A percentile compares a stretch with the other conserved stretches of the same genome.
Evolutionary conservation across 2,113 vertebrate species (phyloP).

Genomic region (Pseudorhombus dupliciocellatus): DNA sequence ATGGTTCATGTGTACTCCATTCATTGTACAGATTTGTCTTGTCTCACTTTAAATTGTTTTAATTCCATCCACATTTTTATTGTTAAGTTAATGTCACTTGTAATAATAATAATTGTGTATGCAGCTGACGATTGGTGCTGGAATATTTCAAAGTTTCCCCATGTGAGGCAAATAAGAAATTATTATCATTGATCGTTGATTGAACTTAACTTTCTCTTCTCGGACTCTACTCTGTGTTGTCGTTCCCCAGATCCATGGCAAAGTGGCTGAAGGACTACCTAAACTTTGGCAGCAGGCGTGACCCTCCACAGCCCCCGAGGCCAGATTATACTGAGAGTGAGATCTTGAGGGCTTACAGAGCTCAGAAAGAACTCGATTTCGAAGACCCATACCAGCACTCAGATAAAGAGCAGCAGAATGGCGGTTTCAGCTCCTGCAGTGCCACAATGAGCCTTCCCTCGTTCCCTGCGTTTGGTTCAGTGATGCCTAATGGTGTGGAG

Average conservation of each 20-base stretch:
- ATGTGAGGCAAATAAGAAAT: too few species aligned
- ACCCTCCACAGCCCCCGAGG: constrained; percentile 87
- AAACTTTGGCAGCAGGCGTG: constrained; percentile 87
- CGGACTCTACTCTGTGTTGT: too few species aligned
- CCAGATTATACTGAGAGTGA: constrained; percentile 93
- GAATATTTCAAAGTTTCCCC: too few species aligned
- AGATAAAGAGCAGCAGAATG: constrained; percentile 73
- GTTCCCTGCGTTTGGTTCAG: constrained; percentile 76
- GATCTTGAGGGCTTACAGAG: constrained; percentile 88
- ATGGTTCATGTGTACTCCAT: too few species aligned
- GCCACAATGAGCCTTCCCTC: constrained; percentile 68
- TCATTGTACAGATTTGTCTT: too few species aligned
- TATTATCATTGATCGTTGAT: too few species aligned
- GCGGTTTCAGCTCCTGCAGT: constrained; percentile 59
- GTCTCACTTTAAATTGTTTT: too few species aligned
- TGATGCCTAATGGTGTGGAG: constrained; percentile 73
- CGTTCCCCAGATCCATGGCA: constrained; percentile 87
- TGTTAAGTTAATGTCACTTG: too few species aligned
- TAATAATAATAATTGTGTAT: too few species aligned
- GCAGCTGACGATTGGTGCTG: too few species aligned
- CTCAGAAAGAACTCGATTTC: constrained; percentile 90
- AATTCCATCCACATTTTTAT: too few species aligned
- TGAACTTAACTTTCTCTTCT: too few species aligned
- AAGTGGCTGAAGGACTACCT: constrained; percentile 93
- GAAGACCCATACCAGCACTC: constrained; percentile 89